Evolutionary conservation across 2,888 invertebrate species (phyloP).

Genomic region (Girardia tigrina): DNA sequence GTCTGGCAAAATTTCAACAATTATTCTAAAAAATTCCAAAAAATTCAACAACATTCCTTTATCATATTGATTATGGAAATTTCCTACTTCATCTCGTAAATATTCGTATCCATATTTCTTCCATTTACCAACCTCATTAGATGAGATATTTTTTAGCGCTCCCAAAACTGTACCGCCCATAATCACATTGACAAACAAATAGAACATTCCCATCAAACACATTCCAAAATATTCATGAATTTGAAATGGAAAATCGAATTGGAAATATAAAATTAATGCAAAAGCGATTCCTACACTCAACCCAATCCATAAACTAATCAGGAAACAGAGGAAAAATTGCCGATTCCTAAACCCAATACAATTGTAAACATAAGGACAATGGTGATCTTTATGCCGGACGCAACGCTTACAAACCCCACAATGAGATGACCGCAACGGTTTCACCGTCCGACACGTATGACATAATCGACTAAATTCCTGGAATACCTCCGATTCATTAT

Average conservation of each 20-base stretch:
- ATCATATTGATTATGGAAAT: conserved; percentile 77
- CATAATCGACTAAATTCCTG: conserved; percentile 57
- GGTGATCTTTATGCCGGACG: conserved; percentile 77
- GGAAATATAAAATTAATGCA: background rate
- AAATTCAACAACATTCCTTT: conserved; percentile 71
- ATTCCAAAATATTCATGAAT: conserved; percentile 28
- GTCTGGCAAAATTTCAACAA: conserved; percentile 1
- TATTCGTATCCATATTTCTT: conserved; percentile 66
- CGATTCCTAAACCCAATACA: conserved; percentile 76
- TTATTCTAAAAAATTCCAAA: conserved; percentile 66
- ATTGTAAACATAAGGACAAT: conserved; percentile 85
- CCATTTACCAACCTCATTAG: conserved; percentile 85
- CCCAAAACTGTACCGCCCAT: conserved; percentile 58
- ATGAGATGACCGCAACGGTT: conserved; percentile 75
- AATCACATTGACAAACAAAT: conserved; percentile 9
- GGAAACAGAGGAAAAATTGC: conserved; percentile 40
- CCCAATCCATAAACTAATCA: conserved; percentile 3
- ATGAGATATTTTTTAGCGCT: conserved; percentile 79
- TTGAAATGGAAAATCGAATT: background rate
- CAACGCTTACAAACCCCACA: conserved; percentile 78
- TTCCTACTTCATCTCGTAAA: conserved; percentile 69
- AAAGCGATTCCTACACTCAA: conserved; percentile 19
- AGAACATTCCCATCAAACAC: conserved; percentile 1
- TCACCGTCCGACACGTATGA: conserved; percentile 73
- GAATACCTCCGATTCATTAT: background rate